Conservation (phyloP, 2,113 vertebrate species). For the Ctenomys sociabilis region DNA sequence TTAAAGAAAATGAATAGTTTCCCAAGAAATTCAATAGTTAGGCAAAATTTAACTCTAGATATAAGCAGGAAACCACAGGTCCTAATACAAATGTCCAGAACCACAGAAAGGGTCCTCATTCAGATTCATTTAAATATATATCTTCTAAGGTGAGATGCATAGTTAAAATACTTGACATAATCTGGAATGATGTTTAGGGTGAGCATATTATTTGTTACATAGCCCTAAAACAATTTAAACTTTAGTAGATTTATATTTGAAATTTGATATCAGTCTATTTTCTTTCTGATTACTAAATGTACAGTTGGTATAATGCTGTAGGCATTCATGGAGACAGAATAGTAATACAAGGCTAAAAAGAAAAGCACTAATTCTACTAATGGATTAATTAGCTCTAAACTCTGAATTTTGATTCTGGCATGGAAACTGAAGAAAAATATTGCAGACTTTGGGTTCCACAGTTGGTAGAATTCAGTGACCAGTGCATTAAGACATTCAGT, state of each 20-base stretch:
- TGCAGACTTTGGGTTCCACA: background rate
- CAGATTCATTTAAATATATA: background rate
- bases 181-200: background rate
- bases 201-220: background rate
- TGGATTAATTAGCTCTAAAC: background rate
- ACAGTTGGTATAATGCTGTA: background rate
- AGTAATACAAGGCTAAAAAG: background rate
- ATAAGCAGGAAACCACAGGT: background rate
- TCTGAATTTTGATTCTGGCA: background rate
- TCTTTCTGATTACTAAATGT: background rate
- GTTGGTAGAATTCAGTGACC: no score
- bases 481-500: background rate
- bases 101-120: no score
- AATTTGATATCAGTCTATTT: background rate
- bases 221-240: background rate
- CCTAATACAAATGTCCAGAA: background rate
- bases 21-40: background rate
- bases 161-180: background rate
- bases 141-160: background rate
- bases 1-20: conserved; percentile 1
- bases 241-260: background rate
- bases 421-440: background rate
- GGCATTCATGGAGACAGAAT: background rate
- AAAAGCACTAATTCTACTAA: background rate
- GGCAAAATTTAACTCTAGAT: background rate